These are phyloP conservation scores for Sialis fuliginosa DNA, from an alignment of 2,888 invertebrate species.

Conservation along the genomic window DNA sequence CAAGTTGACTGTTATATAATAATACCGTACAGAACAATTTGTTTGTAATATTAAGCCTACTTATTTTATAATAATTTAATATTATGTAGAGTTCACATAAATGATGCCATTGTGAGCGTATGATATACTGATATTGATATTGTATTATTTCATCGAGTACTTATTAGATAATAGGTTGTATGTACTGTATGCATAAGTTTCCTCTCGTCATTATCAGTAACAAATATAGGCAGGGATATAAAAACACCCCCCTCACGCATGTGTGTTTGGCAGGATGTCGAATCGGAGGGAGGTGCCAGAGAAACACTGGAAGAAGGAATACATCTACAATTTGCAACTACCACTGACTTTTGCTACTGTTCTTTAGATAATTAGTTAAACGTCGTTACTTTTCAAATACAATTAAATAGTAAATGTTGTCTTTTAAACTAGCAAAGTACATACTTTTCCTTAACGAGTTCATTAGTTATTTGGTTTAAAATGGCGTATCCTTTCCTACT, in stretches of 20 bases:
- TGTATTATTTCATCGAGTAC: constrained; percentile 2
- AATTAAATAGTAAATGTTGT: constrained; percentile 2
- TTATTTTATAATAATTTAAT: constrained; percentile 1
- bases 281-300: constrained; percentile 4
- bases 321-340: constrained; percentile 5
- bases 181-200: neutral
- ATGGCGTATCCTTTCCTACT: constrained; percentile 11
- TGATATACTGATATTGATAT: constrained; percentile 4
- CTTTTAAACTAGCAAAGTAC: constrained; percentile 3
- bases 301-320: constrained; percentile 6
- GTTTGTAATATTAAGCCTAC: constrained; percentile 6
- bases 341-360: constrained; percentile 6
- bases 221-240: constrained; percentile 6
- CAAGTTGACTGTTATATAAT: constrained; percentile 2
- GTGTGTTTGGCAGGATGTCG: constrained; percentile 5
- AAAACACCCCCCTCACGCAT: constrained; percentile 6
- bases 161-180: constrained; percentile 2
- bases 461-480: constrained; percentile 7
- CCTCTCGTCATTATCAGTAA: constrained; percentile 3
- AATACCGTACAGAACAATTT: constrained; percentile 6
- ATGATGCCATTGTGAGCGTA: constrained; percentile 5
- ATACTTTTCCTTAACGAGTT: neutral
- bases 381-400: constrained; percentile 2
- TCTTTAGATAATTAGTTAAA: constrained; percentile 5
- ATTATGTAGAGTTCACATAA: neutral